Evolutionary conservation across 2,113 vertebrate genomes (phyloP), one percentile per base, ranked within the genome.

Genomic region (Helogale parvula): DNA sequence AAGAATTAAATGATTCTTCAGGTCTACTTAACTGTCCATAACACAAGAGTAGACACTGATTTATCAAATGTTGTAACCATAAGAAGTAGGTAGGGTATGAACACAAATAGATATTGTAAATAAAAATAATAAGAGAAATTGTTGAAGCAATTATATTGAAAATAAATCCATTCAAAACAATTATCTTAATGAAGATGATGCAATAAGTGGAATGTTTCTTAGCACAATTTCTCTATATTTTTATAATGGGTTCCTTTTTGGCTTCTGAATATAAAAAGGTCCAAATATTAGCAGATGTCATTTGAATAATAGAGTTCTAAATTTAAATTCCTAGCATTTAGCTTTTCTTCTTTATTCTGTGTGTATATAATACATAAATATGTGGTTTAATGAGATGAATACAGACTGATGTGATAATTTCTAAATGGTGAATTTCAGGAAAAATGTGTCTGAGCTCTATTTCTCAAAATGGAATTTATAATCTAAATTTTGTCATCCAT

Each of bases 391-490:
- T 0, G 38, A 69, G 11, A 33, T 92, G 71, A 72, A 81, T 82
- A 27, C 9, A 90, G 10, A 83, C 5, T 74, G 72, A 66, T n/a
- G 17, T 91, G 29, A 11, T 96, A 82, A 90, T 91, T 93, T 93
- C 81, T 88, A 94, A 93, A 52, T 19, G 31, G 1, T 4, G 88
- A 96, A 29, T 52, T 83, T 84, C 54, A 97, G 38, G 4, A 54
- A 95, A 74, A 33, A 80, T 74, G 16, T 88, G 12, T 19, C 1
- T 80, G 13, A 95, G 83, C 33, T 93, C 57, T 17, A 69, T 8
- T 96, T 41, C 69, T 54, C 9, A 79, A 33, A 98, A 94, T 45
- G 15, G 19, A 93, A 72, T 94, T 47, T 94, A 21, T 69, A 92
- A 90, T 16, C 88, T 90, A 90, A 97, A 52, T 45, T 90, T 66